A percentile compares a stretch with the other conserved stretches of the same genome.
Evolutionary conservation across 2,113 vertebrate species (phyloP).

Genomic region (Ophthalmolycus amberensis): DNA sequence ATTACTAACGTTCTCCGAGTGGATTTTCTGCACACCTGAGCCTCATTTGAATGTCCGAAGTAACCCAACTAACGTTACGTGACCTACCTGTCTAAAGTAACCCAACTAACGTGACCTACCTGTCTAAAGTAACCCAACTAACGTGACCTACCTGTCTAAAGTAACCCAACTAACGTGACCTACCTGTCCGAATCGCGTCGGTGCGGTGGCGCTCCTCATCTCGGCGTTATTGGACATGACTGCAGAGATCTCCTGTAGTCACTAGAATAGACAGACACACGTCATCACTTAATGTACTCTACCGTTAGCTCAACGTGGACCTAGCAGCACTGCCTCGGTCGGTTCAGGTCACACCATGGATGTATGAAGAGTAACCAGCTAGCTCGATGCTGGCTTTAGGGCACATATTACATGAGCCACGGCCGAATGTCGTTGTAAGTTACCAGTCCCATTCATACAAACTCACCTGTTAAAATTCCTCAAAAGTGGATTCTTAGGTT

Average conservation of each 20-base stretch:
- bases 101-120: slow-evolving; percentile 30
- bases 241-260: not conserved
- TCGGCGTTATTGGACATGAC: slow-evolving; percentile 55
- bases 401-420: not conserved
- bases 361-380: not conserved
- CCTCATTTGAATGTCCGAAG: not conserved
- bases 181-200: slow-evolving; percentile 69
- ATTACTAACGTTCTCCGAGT: not conserved
- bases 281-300: not conserved
- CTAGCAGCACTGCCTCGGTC: not conserved
- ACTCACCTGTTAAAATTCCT: not conserved
- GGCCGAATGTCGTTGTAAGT: not conserved
- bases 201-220: slow-evolving; percentile 20
- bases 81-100: no score
- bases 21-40: not conserved
- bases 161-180: not conserved
- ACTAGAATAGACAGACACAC: not conserved
- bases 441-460: not conserved
- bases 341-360: not conserved
- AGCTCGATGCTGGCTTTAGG: not conserved
- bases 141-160: slow-evolving; percentile 55
- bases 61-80: not conserved
- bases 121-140: slow-evolving; percentile 33
- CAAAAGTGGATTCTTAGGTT: not conserved
- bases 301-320: no score